Evolutionary conservation across 2,113 vertebrate species (phyloP), one percentile per base, ranked within the genome.

Genomic region (Hemichromis elongatus): DNA sequence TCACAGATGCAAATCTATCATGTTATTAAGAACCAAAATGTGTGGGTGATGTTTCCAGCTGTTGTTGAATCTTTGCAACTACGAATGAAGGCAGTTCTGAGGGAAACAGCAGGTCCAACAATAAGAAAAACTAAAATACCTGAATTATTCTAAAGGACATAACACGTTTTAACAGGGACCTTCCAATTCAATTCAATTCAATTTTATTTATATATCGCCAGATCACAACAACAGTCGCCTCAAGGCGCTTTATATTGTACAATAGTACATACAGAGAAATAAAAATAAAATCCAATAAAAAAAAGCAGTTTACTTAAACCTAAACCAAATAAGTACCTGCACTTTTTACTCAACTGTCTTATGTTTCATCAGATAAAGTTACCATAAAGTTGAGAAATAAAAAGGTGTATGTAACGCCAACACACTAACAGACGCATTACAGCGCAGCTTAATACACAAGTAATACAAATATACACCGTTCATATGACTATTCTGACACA

Each of bases 31-130:
- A 26, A 26, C 13, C 37, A 26, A 70, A 45, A 70, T 1, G 37
- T 26, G 35, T 4, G 66, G 45, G 8, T 26, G 35, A 18, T 70
- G 66, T 70, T 70, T 70, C 21, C 66, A 70, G 66, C 66, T 42
- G 8, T 45, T 26, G 21, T 45, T 45, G 13, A 45, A 70, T 45
- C 63, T 70, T 21, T 66, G 61, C 19, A 19, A 66, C 14, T 1
- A 40, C 14, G 66, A 70, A 70, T 70, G 40, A 45, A 45, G 14
- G 37, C 37, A 18, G 66, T 70, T 70, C 66, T 45, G 3, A 47
- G 35, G 12, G 35, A 11, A 16, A 68, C 21, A 70, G 5, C 37
- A 18, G 26, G 3, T 0, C 40, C 1, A 42, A 28, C 66, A 3
- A 63, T 37, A 63, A 50, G 21, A 26, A 57, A 28, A 28, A 7